phyloP scores from a whole-genome alignment of 2,797 vertebrate species.

The Eulemur mongoz region DNA sequence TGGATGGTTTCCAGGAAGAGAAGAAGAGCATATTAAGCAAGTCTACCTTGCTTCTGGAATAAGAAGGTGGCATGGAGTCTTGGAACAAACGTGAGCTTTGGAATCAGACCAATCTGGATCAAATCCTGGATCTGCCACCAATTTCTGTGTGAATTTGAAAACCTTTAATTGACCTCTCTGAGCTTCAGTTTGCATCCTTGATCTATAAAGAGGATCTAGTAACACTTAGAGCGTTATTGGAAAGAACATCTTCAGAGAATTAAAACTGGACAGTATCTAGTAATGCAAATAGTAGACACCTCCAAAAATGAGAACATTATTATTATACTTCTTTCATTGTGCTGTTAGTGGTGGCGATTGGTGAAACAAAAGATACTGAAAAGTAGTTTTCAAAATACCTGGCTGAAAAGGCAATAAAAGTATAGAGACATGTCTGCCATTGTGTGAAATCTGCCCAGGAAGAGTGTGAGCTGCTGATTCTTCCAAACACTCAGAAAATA shows the following conservation, averaged over 20 bases:
- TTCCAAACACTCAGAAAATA: not conserved
- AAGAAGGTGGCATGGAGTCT: not conserved
- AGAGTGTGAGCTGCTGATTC: not conserved
- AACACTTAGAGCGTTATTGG: not conserved
- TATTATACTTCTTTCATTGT: not conserved
- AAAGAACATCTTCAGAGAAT: not conserved
- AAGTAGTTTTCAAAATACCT: not conserved
- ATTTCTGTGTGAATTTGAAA: not conserved
- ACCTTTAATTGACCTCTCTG: not conserved
- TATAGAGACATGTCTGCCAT: not conserved
- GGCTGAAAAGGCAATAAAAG: too few relatives aligned
- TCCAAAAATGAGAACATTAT: not conserved
- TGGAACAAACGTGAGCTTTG: not conserved
- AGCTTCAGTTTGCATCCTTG: not conserved
- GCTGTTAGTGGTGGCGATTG: not conserved
- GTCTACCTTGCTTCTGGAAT: not conserved
- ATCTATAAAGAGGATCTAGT: not conserved
- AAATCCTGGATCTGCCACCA: not conserved
- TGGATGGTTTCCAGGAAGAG: not conserved
- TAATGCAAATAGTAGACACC: not conserved
- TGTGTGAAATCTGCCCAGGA: not conserved
- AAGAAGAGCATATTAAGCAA: not conserved
- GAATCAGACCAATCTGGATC: not conserved
- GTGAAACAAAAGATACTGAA: not conserved
- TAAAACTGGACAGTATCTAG: not conserved